Conservation (phyloP, 2,888 invertebrate species). For the Rhagonycha fulva region DNA sequence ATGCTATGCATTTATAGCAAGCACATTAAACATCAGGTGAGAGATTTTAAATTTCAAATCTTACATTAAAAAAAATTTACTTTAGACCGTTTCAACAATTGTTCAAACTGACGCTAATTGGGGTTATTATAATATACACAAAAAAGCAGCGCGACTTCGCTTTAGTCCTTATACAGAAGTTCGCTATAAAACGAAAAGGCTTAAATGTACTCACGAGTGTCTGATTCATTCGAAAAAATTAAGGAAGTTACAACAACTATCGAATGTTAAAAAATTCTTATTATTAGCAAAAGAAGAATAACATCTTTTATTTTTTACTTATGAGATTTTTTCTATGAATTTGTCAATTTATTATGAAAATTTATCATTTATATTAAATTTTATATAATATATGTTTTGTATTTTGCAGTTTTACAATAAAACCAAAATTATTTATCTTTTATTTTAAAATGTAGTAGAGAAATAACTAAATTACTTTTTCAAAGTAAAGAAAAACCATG, state of each 20-base stretch:
- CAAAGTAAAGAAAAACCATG: too few species aligned
- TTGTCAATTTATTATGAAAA: too few species aligned
- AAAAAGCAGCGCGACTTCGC: constrained; percentile 16
- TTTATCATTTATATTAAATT: too few species aligned
- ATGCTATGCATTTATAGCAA: constrained; percentile 27
- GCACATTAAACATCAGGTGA: constrained; percentile 28
- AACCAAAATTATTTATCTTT: too few species aligned
- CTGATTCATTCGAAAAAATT: constrained; percentile 16
- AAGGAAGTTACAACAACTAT: constrained; percentile 8
- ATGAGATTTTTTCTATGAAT: too few species aligned
- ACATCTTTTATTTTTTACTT: neutral
- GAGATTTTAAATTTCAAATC: neutral
- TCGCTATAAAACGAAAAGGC: constrained; percentile 14
- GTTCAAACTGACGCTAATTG: constrained; percentile 18
- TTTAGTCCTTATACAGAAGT: constrained; percentile 28
- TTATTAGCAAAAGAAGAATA: neutral
- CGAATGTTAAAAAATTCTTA: neutral
- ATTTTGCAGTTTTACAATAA: too few species aligned
- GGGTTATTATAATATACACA: constrained; percentile 16
- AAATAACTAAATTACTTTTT: too few species aligned
- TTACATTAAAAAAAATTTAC: neutral
- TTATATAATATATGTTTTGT: too few species aligned
- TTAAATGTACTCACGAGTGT: constrained; percentile 27
- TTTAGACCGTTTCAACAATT: constrained; percentile 14
- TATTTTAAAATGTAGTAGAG: too few species aligned